Evolutionary conservation across 64 coral and sea anemone species (phyloP).

Genomic region (Dendronephthya gigantea): DNA sequence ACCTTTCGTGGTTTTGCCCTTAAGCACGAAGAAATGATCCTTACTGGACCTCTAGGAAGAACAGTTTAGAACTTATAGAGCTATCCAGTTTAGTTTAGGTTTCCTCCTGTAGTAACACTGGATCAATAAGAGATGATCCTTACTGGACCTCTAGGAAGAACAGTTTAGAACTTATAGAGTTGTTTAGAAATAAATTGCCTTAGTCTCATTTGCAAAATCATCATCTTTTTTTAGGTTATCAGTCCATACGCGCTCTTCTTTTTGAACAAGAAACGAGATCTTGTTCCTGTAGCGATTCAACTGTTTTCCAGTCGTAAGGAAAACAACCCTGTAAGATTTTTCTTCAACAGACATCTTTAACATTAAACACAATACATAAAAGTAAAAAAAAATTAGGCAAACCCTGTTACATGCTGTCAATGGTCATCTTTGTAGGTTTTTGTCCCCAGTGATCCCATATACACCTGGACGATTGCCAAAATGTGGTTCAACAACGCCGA

Average conservation of each 20-base stretch:
- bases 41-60: background rate
- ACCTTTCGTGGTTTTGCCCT: background rate
- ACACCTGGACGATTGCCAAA: constrained; percentile 85
- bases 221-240: constrained; percentile 30
- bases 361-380: too few relatives aligned
- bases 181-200: too few relatives aligned
- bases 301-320: constrained; percentile 50
- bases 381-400: too few relatives aligned
- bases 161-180: background rate
- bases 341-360: too few relatives aligned
- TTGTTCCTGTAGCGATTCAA: constrained; percentile 82
- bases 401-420: too few relatives aligned
- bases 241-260: constrained; percentile 80
- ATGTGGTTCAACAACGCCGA: constrained; percentile 99
- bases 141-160: background rate
- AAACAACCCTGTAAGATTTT: constrained; percentile 55
- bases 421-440: constrained; percentile 42
- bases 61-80: background rate
- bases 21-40: background rate
- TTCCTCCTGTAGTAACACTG: background rate
- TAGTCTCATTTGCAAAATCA: background rate
- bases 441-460: constrained; percentile 80
- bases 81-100: background rate
- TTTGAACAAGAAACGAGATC: constrained; percentile 49
- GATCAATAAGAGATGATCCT: background rate